Base-by-base conservation (phyloP, 1,140 invertebrate species). In the Capitella teleta region DNA sequence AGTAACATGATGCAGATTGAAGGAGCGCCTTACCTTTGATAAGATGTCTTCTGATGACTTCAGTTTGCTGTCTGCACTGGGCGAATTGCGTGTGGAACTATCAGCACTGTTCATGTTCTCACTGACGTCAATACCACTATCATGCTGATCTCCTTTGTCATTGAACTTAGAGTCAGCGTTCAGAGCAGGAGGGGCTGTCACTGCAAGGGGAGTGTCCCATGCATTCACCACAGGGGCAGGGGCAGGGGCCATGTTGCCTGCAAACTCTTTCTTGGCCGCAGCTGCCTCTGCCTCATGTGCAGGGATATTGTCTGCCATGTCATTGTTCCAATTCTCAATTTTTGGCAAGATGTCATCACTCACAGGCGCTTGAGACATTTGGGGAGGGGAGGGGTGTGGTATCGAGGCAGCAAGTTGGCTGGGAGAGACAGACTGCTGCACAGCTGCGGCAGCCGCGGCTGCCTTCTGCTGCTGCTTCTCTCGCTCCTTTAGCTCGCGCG, bases 131-230 rank as follows among this genome's bases (percentile, higher is more conserved):
- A 76, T 69, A 47, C 74, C 74, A 61, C 74, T 75, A 57, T 76
- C 74, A 51, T 75, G 74, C 51, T 75, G 73, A 47, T 73, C 72
- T 41, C 63, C 61, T 47, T 67, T 63, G 58, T 68, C 61, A 60
- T 23, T 25, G 24, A 62, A 61, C 50, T 66, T 66, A 26, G 41
- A 42, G 26, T 57, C 63, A 26, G 47, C 50, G 2, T 34, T 14
- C 36, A 46, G 32, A 43, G 43, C 30, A 46, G 26, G 26, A 50
- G n/a, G n/a, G n/a, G n/a, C n/a, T n/a, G n/a, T n/a, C n/a, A 68
- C 63, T 51, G 79, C 79, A 53, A 86, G 82, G 2, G 85, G 83
- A 66, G 87, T 89, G 56, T 87, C 83, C 86, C 86, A 90, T 10
- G 86, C 86, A 67, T 85, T 88, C 1, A 83, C 78, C 2, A 80